A percentile compares a stretch with the other conserved stretches of the same genome.
phyloP scores from a whole-genome alignment of 2,113 vertebrate genomes.

The Antechinus flavipes region DNA sequence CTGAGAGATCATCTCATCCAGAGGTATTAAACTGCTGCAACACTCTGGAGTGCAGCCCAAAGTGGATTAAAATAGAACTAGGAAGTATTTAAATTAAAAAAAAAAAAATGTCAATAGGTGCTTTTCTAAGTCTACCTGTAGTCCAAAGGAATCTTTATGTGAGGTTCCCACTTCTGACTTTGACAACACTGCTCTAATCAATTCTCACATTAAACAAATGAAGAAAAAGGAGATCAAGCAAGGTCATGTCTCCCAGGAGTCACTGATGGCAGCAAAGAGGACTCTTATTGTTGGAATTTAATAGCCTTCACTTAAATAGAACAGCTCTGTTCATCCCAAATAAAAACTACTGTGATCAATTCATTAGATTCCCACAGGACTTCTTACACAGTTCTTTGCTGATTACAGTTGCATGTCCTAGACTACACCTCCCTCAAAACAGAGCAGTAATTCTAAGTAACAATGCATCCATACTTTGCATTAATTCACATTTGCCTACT shows the following conservation, averaged over 20 bases:
- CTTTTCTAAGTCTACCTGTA: too few relatives aligned
- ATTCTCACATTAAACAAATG: too few relatives aligned
- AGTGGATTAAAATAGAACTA: not conserved
- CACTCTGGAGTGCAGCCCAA: not conserved
- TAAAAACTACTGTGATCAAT: slow-evolving; percentile 40
- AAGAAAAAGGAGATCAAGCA: too few relatives aligned
- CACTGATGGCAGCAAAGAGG: too few relatives aligned
- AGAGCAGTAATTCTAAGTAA: not conserved
- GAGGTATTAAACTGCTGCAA: not conserved
- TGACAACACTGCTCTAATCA: too few relatives aligned
- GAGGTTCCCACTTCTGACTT: too few relatives aligned
- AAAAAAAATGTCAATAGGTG: too few relatives aligned
- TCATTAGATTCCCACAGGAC: slow-evolving; percentile 19
- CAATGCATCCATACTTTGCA: slow-evolving; percentile 3
- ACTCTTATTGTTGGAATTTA: too few relatives aligned
- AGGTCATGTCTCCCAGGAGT: too few relatives aligned
- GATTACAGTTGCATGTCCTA: slow-evolving; percentile 33
- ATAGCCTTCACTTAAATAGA: slow-evolving; percentile 34
- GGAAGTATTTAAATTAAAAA: not conserved
- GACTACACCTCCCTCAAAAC: not conserved
- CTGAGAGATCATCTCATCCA: not conserved
- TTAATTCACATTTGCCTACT: slow-evolving; percentile 26
- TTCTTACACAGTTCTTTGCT: slow-evolving; percentile 25
- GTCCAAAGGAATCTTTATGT: too few relatives aligned
- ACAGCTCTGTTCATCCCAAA: slow-evolving; percentile 34